These are phyloP conservation scores for Tylochromis polylepis DNA, from an alignment of 2,113 vertebrate genomes.

Conservation along the genomic window DNA sequence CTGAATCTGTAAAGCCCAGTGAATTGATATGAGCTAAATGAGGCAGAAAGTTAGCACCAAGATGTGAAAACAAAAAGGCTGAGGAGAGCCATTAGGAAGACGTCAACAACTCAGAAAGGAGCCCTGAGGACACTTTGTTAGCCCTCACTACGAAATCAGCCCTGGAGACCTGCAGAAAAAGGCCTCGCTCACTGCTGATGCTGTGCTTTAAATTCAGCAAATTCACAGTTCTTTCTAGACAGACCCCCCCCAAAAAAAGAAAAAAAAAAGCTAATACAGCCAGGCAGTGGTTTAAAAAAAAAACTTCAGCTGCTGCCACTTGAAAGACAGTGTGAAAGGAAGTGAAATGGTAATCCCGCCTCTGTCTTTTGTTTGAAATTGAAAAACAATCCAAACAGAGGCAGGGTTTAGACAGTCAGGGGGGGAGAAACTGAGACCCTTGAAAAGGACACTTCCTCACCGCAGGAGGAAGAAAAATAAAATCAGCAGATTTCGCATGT, in stretches of 20 bases:
- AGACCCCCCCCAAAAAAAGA: not conserved
- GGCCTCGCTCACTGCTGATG: conserved; percentile 33
- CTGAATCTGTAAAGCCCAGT: conserved; percentile 45
- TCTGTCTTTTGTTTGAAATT: conserved; percentile 75
- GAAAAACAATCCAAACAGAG: conserved; percentile 77
- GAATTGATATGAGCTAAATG: conserved; percentile 73
- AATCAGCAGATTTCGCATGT: conserved; percentile 81
- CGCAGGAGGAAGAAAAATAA: conserved; percentile 79
- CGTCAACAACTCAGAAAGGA: conserved; percentile 65
- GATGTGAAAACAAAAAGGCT: conserved; percentile 66
- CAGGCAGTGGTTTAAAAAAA: conserved; percentile 9
- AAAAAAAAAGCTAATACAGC: not conserved
- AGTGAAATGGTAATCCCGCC: conserved; percentile 70
- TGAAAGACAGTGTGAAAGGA: conserved; percentile 71
- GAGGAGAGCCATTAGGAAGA: conserved; percentile 69
- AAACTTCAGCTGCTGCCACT: conserved; percentile 60
- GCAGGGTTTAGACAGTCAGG: conserved; percentile 60
- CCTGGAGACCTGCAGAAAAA: conserved; percentile 17
- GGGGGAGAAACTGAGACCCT: conserved; percentile 71
- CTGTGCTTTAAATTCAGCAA: conserved; percentile 34
- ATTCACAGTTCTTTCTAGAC: not conserved
- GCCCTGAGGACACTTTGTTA: conserved; percentile 62
- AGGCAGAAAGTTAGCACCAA: conserved; percentile 71
- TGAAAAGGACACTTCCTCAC: conserved; percentile 81
- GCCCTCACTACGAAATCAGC: conserved; percentile 38